Evolutionary conservation across 2,888 invertebrate species (phyloP).

Genomic region (Amblyjoppa fuscipennis): DNA sequence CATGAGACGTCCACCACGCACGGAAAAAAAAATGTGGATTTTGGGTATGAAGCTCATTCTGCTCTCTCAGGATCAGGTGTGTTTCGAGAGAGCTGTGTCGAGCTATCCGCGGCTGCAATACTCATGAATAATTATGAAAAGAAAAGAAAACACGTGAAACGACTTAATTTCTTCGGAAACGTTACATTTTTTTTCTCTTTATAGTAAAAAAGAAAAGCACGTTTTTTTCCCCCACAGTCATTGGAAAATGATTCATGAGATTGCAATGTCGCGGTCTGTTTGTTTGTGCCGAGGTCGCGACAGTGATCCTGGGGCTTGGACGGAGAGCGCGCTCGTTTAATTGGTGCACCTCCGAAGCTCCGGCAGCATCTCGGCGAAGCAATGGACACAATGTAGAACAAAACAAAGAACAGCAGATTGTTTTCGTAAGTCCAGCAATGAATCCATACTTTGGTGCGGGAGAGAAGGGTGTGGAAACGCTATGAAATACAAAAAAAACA

Average conservation of each 20-base stretch:
- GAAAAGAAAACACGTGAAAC: background rate
- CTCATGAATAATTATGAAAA: constrained; percentile 68
- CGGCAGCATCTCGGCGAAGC: constrained; percentile 78
- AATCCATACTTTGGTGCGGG: constrained; percentile 85
- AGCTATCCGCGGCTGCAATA: constrained; percentile 75
- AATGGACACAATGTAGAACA: constrained; percentile 73
- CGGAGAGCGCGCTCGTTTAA: constrained; percentile 39
- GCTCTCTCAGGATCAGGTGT: constrained; percentile 70
- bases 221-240: constrained; percentile 23
- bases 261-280: constrained; percentile 46
- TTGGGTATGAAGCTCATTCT: constrained; percentile 51
- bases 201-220: constrained; percentile 28
- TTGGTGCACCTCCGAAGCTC: constrained; percentile 70
- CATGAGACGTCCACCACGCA: constrained; percentile 71
- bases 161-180: constrained; percentile 4
- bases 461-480: constrained; percentile 83
- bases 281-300: constrained; percentile 51
- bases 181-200: constrained; percentile 28
- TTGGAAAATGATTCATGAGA: constrained; percentile 59
- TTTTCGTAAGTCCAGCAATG: constrained; percentile 82
- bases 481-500: constrained; percentile 60
- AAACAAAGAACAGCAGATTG: constrained; percentile 71
- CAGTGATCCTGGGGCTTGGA: constrained; percentile 55
- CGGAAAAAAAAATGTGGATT: constrained; percentile 58
- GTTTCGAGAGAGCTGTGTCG: constrained; percentile 74